These are phyloP conservation scores for Zaprionus gabonicus DNA, from an alignment of 1,140 invertebrate genomes.

Conservation along the genomic window DNA sequence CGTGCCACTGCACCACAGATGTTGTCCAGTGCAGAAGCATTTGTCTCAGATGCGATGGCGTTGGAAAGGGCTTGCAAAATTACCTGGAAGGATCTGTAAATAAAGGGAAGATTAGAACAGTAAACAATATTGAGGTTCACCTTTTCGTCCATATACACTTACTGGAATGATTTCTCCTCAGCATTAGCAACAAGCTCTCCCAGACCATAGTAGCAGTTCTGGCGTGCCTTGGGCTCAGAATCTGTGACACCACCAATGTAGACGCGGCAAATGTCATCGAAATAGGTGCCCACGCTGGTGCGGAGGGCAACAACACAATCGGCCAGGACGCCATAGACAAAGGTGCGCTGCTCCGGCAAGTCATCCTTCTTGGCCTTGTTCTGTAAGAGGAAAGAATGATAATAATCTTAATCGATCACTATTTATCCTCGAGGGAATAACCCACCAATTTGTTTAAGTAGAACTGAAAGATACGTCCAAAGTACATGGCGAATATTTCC, in stretches of 20 bases:
- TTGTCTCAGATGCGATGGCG: constrained; percentile 87
- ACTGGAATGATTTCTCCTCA: constrained; percentile 76
- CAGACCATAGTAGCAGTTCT: constrained; percentile 91
- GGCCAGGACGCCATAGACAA: constrained; percentile 89
- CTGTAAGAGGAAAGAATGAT: constrained; percentile 32
- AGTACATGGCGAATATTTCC: constrained; percentile 89
- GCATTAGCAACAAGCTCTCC: constrained; percentile 89
- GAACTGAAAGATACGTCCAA: constrained; percentile 87
- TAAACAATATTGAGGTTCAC: constrained; percentile 34
- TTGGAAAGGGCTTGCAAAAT: constrained; percentile 89
- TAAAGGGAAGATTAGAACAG: neutral
- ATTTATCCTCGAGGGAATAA: neutral
- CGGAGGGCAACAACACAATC: constrained; percentile 89
- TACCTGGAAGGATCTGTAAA: constrained; percentile 74
- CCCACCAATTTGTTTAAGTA: constrained; percentile 88
- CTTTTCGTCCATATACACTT: constrained; percentile 26
- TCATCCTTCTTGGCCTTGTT: constrained; percentile 71
- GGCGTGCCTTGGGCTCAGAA: constrained; percentile 88
- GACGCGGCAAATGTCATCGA: constrained; percentile 87
- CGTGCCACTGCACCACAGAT: constrained; percentile 91
- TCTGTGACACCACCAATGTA: constrained; percentile 88
- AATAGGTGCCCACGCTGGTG: constrained; percentile 86
- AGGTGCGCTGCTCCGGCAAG: constrained; percentile 87
- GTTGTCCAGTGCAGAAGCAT: constrained; percentile 89
- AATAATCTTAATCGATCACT: neutral